Percentiles rank a stretch among this genome's conserved stretches.
Evolutionary conservation across 2,797 vertebrate species (phyloP).

Genomic region (Rhynchonycteris naso): DNA sequence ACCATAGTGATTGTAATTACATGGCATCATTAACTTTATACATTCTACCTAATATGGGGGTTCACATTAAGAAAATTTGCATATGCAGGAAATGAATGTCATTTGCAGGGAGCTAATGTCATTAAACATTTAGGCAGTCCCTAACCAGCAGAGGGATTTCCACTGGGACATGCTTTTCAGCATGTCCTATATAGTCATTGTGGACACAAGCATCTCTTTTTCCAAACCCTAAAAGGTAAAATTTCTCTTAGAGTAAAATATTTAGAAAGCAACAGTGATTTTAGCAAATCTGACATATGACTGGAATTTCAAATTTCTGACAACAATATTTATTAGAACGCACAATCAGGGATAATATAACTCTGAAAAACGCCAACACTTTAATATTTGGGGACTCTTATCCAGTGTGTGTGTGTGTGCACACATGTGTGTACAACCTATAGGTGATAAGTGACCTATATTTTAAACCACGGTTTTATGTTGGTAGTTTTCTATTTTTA

Average conservation of each 20-base stretch:
- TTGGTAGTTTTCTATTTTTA: constrained; percentile 44
- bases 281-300: constrained; percentile 73
- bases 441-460: not conserved
- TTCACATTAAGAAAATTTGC: constrained; percentile 93
- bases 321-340: constrained; percentile 41
- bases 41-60: constrained; percentile 90
- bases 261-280: constrained; percentile 69
- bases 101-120: constrained; percentile 89
- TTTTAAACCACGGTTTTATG: constrained; percentile 27
- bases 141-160: constrained; percentile 83
- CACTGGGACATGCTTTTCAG: constrained; percentile 72
- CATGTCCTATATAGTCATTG: constrained; percentile 69
- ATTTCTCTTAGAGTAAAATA: constrained; percentile 49
- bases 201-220: constrained; percentile 60
- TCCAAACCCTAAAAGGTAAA: constrained; percentile 76
- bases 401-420: no score
- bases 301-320: constrained; percentile 62
- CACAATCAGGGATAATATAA: not conserved
- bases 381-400: not conserved
- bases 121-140: constrained; percentile 89
- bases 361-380: not conserved
- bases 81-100: constrained; percentile 93
- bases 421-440: rapidly evolving
- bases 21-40: constrained; percentile 95
- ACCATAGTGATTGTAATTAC: constrained; percentile 95